Percentiles rank a stretch among this genome's conserved stretches.
Evolutionary conservation across 2,797 vertebrate genomes (phyloP).

Genomic region (Spinus pinus): DNA sequence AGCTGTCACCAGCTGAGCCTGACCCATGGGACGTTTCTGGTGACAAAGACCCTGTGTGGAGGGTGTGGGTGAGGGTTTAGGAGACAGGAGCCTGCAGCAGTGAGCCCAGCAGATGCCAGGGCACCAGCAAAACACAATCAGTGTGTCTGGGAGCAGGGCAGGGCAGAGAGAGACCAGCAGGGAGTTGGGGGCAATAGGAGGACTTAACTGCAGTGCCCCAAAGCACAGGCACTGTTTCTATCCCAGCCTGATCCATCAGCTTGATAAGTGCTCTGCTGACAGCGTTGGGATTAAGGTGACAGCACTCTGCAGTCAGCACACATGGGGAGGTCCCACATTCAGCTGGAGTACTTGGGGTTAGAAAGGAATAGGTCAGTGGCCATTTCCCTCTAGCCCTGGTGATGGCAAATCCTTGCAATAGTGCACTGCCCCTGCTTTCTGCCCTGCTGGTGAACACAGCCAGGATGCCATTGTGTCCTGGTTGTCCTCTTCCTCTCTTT

Average conservation of each 20-base stretch:
- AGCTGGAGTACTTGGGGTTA: not conserved
- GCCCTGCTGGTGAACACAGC: not conserved
- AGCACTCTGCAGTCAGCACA: not conserved
- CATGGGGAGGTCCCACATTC: fast-evolving
- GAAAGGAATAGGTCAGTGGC: not conserved
- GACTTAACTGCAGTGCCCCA: not conserved
- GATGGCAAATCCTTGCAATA: not conserved
- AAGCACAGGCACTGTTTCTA: not conserved
- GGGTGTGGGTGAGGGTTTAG: not conserved
- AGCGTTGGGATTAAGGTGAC: not conserved
- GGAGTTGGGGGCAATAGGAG: not conserved
- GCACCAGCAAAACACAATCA: not conserved
- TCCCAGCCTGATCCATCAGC: not conserved
- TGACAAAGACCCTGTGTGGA: fast-evolving
- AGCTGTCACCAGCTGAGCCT: not conserved
- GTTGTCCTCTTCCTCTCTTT: not conserved
- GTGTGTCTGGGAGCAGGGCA: not conserved
- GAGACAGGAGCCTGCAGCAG: not conserved
- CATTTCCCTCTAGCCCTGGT: fast-evolving
- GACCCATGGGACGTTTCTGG: fast-evolving
- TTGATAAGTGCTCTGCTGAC: not conserved
- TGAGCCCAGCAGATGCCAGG: not conserved
- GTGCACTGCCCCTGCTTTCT: not conserved
- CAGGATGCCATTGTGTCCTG: not conserved
- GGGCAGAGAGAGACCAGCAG: not conserved